phyloP scores from a whole-genome alignment of 2,113 vertebrate species.

The Sterrhoptilus dennistouni region DNA sequence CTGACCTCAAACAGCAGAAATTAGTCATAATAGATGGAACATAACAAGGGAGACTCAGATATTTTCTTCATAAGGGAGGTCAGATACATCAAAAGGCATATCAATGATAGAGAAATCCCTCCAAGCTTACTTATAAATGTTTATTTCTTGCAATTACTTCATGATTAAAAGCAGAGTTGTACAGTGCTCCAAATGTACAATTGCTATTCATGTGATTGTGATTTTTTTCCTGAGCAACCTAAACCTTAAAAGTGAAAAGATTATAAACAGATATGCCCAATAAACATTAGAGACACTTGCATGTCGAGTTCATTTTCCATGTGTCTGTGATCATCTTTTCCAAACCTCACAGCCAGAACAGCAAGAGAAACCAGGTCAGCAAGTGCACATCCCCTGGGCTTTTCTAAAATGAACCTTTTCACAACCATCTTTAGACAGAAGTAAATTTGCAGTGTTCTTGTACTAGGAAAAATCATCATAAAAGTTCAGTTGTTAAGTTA shows the following conservation, averaged over 20 bases:
- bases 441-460: background rate
- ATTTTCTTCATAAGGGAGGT: background rate
- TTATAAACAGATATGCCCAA: background rate
- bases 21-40: background rate
- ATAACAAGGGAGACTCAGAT: background rate
- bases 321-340: background rate
- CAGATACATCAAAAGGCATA: background rate
- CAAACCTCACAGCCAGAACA: background rate
- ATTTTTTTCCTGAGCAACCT: background rate
- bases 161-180: slow-evolving; percentile 32
- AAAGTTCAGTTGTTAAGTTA: background rate
- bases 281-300: slow-evolving; percentile 1
- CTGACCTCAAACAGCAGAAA: background rate
- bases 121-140: background rate
- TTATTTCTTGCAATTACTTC: background rate
- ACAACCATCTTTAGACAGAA: background rate
- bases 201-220: background rate
- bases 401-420: background rate
- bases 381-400: background rate
- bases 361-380: background rate
- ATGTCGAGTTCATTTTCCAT: background rate
- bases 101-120: background rate
- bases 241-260: background rate
- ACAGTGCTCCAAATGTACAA: background rate
- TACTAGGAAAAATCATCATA: background rate